These are phyloP conservation scores for Anguilla obscura DNA, from an alignment of 2,797 vertebrate species.

Conservation along the genomic window DNA sequence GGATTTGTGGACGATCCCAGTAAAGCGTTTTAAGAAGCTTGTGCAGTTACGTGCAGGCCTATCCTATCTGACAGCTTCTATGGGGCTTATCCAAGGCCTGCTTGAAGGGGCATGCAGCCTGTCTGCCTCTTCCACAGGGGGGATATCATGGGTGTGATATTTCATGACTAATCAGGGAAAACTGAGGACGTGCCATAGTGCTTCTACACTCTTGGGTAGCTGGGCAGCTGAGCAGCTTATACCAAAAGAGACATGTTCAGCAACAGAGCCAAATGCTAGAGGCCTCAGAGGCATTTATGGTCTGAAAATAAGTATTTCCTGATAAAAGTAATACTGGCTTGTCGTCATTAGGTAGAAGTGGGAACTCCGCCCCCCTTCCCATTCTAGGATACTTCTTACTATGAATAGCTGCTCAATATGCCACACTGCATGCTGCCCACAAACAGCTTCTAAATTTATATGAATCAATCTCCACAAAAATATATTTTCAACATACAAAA, in stretches of 20 bases:
- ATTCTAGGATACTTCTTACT: no score
- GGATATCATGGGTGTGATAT: background rate
- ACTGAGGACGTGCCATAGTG: background rate
- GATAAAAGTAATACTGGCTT: no score
- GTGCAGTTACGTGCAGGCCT: constrained; percentile 49
- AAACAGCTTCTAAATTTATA: no score
- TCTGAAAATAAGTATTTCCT: background rate
- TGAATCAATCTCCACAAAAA: no score
- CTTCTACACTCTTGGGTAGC: background rate
- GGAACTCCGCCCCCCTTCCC: no score
- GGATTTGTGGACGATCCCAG: constrained; percentile 61
- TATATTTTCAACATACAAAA: no score
- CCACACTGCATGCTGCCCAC: no score
- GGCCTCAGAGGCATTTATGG: background rate
- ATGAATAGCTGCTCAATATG: no score
- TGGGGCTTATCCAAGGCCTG: constrained; percentile 43
- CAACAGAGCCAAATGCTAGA: background rate
- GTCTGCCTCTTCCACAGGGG: constrained; percentile 3
- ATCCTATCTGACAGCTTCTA: constrained; percentile 34
- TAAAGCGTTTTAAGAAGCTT: constrained; percentile 68
- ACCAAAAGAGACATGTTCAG: background rate
- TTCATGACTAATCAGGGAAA: background rate
- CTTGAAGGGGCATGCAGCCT: constrained; percentile 47
- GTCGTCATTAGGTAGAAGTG: no score
- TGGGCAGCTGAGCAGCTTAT: no score